Evolutionary conservation across 2,113 vertebrate genomes (phyloP), one percentile per base, ranked within the genome.

Genomic region (Cairina moschata): DNA sequence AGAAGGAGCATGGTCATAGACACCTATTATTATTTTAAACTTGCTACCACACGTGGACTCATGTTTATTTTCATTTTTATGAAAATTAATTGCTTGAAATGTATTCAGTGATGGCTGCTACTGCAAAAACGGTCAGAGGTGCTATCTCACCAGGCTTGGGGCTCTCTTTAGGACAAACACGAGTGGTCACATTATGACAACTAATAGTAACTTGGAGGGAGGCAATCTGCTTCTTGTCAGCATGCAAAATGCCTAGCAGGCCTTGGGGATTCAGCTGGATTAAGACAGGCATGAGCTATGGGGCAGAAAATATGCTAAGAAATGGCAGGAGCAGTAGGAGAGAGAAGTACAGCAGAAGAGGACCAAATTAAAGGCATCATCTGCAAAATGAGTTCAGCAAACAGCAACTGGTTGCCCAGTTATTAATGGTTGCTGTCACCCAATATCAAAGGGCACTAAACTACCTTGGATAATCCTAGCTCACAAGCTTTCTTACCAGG

Each of bases 21-120:
- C 88, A 95, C 76, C 66, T 93, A 38, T 74, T 77, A 81, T 84
- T 95, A 97, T 95, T 96, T 97, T 96, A 92, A 96, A 89, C 92
- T 96, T 95, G 86, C 34, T 95, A 82, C 65, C 91, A 92, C 86
- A 88, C 92, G 81, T 88, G 68, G 60, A 46, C n/a, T 94, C 59
- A 44, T 60, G 31, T 48, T 94, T 91, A 71, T 93, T 90, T 92
- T 91, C 77, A 50, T 67, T 84, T 94, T 92, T 67, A 63, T 46
- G 73, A 92, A 90, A 88, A 83, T 86, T 81, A 81, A 89, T 88
- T 73, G 3, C 20, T 90, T 46, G 54, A 86, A 94, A 84, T 75
- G 28, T 67, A 66, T 88, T 88, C 91, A 86, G 73, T 25, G 88
- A 78, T 82, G 80, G 77, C 38, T 88, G 59, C 50, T 77, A 38